Evolutionary conservation across 2,797 vertebrate species (phyloP).

Genomic region (Morelia viridis): DNA sequence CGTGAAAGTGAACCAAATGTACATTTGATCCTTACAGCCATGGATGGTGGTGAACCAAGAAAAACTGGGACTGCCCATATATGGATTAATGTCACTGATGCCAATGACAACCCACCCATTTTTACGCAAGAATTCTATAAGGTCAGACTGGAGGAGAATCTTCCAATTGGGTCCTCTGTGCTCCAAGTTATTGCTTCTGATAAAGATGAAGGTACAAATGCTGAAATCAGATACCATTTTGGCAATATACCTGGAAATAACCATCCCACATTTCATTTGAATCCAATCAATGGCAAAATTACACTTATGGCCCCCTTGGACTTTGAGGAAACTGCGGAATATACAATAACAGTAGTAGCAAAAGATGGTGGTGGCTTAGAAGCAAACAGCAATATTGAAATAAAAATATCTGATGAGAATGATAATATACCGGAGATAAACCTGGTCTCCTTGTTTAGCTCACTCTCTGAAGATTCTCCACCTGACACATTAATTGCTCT

Average conservation of each 20-base stretch:
- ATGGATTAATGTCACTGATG: constrained; percentile 65
- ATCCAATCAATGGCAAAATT: constrained; percentile 59
- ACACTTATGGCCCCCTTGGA: constrained; percentile 59
- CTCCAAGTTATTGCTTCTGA: constrained; percentile 69
- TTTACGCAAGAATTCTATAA: constrained; percentile 71
- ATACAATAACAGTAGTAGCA: constrained; percentile 69
- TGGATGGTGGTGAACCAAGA: constrained; percentile 69
- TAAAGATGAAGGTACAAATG: constrained; percentile 67
- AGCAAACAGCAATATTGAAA: constrained; percentile 66
- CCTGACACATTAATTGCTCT: constrained; percentile 54
- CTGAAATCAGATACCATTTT: constrained; percentile 63
- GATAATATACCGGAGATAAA: constrained; percentile 73
- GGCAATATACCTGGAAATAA: constrained; percentile 50
- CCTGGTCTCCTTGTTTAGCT: constrained; percentile 67
- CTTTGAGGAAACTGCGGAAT: constrained; percentile 70
- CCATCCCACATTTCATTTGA: constrained; percentile 43
- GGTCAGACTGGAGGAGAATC: constrained; percentile 67
- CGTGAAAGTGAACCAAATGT: constrained; percentile 52
- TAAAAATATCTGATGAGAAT: constrained; percentile 73
- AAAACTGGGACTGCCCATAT: constrained; percentile 69
- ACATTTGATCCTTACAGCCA: constrained; percentile 66
- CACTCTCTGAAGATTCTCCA: constrained; percentile 67
- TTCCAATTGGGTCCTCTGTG: constrained; percentile 58
- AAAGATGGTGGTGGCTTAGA: constrained; percentile 69
- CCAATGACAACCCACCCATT: constrained; percentile 69